Evolutionary conservation across 2,888 invertebrate genomes (phyloP).

Genomic region (Doris montereyensis): DNA sequence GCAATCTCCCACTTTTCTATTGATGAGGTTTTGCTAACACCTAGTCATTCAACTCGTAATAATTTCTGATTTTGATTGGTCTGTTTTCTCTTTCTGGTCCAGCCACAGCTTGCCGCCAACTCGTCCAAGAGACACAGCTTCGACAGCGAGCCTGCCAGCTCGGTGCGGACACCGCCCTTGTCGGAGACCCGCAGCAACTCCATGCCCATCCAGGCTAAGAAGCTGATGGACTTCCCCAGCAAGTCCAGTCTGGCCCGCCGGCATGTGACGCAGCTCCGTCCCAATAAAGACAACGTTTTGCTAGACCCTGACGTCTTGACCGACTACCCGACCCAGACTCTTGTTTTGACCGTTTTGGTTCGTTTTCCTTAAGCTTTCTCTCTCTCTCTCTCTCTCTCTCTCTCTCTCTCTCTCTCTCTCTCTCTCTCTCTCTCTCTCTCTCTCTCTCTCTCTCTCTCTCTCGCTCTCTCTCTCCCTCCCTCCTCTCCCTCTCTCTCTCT

Average conservation of each 20-base stretch:
- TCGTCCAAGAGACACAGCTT: conserved; percentile 49
- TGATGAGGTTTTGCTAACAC: no score
- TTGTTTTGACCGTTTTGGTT: conserved; percentile 90
- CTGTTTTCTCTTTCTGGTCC: neutral
- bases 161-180: conserved; percentile 77
- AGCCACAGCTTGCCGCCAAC: conserved; percentile 27
- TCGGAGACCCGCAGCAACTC: conserved; percentile 95
- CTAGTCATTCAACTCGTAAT: no score
- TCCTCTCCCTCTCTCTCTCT: no score
- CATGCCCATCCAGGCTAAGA: conserved; percentile 87
- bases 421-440: neutral
- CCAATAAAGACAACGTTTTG: conserved; percentile 94
- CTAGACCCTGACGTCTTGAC: conserved; percentile 94
- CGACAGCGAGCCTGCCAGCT: conserved; percentile 74
- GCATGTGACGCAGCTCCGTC: conserved; percentile 74
- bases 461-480: no score
- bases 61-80: no score
- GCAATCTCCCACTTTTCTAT: no score
- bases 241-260: conserved; percentile 61
- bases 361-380: no score
- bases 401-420: neutral
- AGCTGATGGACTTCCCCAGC: conserved; percentile 55
- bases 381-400: neutral
- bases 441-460: no score
- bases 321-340: conserved; percentile 93